Base-by-base conservation (phyloP, 2,888 invertebrate species). In the Archips crataeganus region DNA sequence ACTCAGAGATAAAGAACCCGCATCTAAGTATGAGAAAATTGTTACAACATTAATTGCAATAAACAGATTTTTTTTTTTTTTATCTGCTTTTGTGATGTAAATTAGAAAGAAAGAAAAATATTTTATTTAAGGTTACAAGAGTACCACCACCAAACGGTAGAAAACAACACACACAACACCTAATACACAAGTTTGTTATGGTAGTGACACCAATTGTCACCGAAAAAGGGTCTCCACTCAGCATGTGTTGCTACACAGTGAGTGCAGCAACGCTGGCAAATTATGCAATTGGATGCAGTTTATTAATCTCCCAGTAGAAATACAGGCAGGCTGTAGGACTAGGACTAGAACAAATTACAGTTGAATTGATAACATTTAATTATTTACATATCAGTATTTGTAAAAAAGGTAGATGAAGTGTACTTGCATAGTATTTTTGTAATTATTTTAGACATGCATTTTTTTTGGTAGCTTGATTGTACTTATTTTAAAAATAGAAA, bases 341-440 rank as follows among this genome's bases (percentile, higher is more conserved):
- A 39, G 6, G 5, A 39, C 4, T 39, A 4, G 39, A 39, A 39
- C 39, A 39, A 39, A 49, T 5, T n/a, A n/a, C 49, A 49, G 49
- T 49, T 49, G 49, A 49, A 49, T 49, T n/a, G 49, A 39, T 39
- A 6, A 39, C 39, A 1, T 39, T 45, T 11, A 45, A 45, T 10
- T 10, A 3, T 45, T 45, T 45, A 54, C 54, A 54, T 54, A 54
- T 54, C 54, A 23, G 54, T 54, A 54, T 54, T 54, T 54, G 23
- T 23, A 1, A 23, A 23, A 51, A 54, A n/a, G 15, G 4, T 54
- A 23, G 54, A 8, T 54, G 23, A 54, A 15, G 8, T 54, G 23
- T 9, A 23, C 23, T 1, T 1, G 23, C 9, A 23, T 9, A 54
- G 23, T 23, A 54, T 23, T 54, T 23, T 23, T 54, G 9, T 54